Conservation (phyloP, 2,797 vertebrate genomes). For the Syndactyla subalaris region DNA sequence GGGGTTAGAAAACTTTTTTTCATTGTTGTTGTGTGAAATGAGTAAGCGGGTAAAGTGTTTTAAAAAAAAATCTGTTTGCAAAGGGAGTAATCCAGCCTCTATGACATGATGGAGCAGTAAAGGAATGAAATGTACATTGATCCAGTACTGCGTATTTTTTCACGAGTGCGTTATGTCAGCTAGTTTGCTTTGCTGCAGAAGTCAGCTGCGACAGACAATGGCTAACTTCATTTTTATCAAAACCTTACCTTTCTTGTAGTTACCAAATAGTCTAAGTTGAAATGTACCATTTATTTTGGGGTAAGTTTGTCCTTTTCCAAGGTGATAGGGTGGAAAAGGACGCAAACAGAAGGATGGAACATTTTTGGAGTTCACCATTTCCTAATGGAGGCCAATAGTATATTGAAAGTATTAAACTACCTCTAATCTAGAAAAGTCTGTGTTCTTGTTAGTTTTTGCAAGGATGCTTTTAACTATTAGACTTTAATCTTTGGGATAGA, state of each 20-base stretch:
- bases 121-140: not conserved
- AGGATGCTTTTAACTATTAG: not conserved
- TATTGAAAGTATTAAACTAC: not conserved
- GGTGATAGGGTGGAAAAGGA: not conserved
- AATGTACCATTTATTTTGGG: not conserved
- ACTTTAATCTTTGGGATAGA: not conserved
- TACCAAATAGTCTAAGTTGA: not conserved
- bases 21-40: not conserved
- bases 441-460: not conserved
- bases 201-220: not conserved
- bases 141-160: not conserved
- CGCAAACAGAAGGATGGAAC: not conserved
- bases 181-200: not conserved
- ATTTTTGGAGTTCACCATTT: not conserved
- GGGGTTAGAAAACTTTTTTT: constrained; percentile 34
- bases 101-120: not conserved
- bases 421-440: not conserved
- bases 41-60: constrained; percentile 12
- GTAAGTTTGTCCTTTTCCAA: not conserved
- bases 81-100: not conserved
- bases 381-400: not conserved
- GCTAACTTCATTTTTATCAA: not conserved
- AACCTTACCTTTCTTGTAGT: not conserved
- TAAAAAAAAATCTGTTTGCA: not conserved
- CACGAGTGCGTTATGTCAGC: not conserved